These are phyloP conservation scores for Cylindroiulus punctatus DNA, from an alignment of 2,888 invertebrate species.

Conservation along the genomic window DNA sequence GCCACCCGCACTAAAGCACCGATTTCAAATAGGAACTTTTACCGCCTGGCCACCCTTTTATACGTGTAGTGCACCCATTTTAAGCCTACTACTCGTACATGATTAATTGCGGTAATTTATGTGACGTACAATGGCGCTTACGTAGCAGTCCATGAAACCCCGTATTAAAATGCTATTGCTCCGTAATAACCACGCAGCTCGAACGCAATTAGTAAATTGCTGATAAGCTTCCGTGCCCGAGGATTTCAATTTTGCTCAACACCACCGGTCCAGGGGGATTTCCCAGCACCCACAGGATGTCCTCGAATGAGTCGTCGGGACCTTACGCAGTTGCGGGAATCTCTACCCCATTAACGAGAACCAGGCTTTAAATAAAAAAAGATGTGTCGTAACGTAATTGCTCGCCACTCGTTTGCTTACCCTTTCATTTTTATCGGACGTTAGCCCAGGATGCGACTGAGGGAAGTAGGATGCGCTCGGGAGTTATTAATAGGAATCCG, in stretches of 20 bases:
- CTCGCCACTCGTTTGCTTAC: not conserved
- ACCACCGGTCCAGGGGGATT: not conserved
- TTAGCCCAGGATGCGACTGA: conserved; percentile 26
- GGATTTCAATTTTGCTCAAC: not conserved
- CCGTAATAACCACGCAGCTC: not conserved
- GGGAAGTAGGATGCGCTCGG: conserved; percentile 3
- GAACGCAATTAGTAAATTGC: not conserved
- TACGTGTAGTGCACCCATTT: not conserved
- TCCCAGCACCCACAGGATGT: conserved; percentile 8
- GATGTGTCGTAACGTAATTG: conserved; percentile 25
- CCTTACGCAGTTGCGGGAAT: not conserved
- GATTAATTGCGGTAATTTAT: conserved; percentile 15
- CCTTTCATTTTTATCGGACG: not conserved
- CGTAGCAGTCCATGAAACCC: not conserved
- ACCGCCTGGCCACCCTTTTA: not conserved
- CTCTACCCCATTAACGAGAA: not conserved
- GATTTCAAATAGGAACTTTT: not conserved
- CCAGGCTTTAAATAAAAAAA: not conserved
- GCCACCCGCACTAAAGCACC: not conserved
- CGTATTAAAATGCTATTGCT: not conserved
- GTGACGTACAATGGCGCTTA: not conserved
- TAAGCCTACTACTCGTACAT: not conserved
- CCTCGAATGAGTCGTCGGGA: conserved; percentile 27
- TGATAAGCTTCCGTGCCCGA: not conserved
- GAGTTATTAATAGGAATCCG: conserved; percentile 1